Conservation (phyloP, 2,888 invertebrate species). For the Tetheella fluctuosa region DNA sequence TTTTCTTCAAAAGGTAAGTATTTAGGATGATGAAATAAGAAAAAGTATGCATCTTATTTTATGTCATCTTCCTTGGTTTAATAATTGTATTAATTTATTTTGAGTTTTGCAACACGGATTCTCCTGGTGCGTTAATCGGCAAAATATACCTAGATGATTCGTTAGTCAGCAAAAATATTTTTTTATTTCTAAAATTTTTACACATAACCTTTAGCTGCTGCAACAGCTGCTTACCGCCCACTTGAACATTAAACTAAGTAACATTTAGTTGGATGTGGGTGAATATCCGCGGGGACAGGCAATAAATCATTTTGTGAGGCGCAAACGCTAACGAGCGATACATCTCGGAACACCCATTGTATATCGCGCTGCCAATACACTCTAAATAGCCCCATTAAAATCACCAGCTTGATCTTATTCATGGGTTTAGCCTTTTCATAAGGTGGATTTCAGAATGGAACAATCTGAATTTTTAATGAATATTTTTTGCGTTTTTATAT, state of each 20-base stretch:
- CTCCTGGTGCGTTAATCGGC: too few species aligned
- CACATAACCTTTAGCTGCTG: not conserved
- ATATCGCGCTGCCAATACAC: constrained; percentile 11
- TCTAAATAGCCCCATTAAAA: not conserved
- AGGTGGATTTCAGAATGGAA: too few species aligned
- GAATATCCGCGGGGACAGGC: constrained; percentile 17
- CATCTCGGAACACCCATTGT: constrained; percentile 33
- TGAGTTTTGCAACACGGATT: too few species aligned
- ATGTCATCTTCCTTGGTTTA: not conserved
- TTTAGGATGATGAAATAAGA: constrained; percentile 18
- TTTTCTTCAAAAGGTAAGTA: constrained; percentile 24
- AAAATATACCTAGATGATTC: too few species aligned
- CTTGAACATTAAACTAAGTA: constrained; percentile 9
- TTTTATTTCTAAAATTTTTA: too few species aligned
- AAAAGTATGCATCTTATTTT: constrained; percentile 12
- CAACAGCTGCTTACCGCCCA: not conserved
- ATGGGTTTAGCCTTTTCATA: not conserved
- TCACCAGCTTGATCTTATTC: not conserved
- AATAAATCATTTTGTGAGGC: constrained; percentile 39
- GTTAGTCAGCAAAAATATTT: too few species aligned
- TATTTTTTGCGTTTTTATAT: too few species aligned
- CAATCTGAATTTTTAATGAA: too few species aligned
- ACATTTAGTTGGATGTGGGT: constrained; percentile 15
- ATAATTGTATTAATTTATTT: not conserved
- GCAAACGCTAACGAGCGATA: constrained; percentile 38